Evolutionary conservation across 2,888 invertebrate species (phyloP).

Genomic region (Pachliopta kotzebuea): DNA sequence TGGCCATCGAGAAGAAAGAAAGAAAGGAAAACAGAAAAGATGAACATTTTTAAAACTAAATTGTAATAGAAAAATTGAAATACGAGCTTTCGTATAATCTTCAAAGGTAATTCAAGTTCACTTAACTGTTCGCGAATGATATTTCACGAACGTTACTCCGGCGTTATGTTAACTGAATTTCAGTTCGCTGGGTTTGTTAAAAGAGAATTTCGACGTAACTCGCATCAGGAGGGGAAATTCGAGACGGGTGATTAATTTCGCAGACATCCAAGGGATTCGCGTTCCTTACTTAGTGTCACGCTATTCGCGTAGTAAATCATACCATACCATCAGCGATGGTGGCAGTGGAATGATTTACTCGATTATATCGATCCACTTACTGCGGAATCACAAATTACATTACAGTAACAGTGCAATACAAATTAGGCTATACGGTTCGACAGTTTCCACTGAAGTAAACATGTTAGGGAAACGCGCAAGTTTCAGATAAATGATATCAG

Average conservation of each 20-base stretch:
- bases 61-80: too few relatives aligned
- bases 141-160: neutral
- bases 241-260: slow-evolving; percentile 62
- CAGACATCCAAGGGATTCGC: slow-evolving; percentile 59
- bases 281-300: slow-evolving; percentile 60
- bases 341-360: slow-evolving; percentile 8
- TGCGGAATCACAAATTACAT: neutral
- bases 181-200: slow-evolving; percentile 40
- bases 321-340: slow-evolving; percentile 37
- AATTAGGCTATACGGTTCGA: too few relatives aligned
- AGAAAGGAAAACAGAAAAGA: too few relatives aligned
- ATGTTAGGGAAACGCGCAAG: too few relatives aligned
- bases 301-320: slow-evolving; percentile 62
- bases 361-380: slow-evolving; percentile 18
- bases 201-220: slow-evolving; percentile 49
- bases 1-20: too few relatives aligned
- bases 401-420: neutral
- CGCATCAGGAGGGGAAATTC: slow-evolving; percentile 47
- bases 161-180: slow-evolving; percentile 31
- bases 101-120: neutral
- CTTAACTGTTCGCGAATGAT: neutral
- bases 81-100: neutral
- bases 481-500: too few relatives aligned
- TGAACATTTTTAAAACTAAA: too few relatives aligned
- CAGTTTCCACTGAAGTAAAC: too few relatives aligned